phyloP scores from a whole-genome alignment of 2,113 vertebrate species.

The Larimichthys crocea region DNA sequence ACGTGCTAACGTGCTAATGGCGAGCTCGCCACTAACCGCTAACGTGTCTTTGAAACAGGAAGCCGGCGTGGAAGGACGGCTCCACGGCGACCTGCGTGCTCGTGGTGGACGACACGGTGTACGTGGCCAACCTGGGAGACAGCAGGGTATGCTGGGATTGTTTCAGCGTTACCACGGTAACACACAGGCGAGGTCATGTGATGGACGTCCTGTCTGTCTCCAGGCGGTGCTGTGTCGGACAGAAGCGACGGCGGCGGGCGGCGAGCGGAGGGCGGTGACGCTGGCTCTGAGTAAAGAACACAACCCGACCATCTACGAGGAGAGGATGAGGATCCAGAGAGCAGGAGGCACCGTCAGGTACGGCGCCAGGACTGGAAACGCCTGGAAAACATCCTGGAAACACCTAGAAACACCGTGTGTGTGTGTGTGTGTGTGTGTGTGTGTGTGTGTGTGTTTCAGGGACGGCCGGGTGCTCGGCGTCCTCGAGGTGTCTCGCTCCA shows the following conservation, averaged over 20 bases:
- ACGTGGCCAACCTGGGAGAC: conserved; percentile 96
- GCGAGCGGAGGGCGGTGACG: conserved; percentile 83
- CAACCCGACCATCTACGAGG: conserved; percentile 96
- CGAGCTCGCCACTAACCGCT: no score
- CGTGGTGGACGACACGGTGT: conserved; percentile 90
- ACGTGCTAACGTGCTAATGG: no score
- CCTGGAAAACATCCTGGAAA: neutral
- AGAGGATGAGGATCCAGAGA: conserved; percentile 96
- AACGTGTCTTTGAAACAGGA: conserved; percentile 80
- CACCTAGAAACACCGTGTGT: neutral
- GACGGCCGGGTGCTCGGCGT: conserved; percentile 94
- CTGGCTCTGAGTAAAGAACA: conserved; percentile 95
- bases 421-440: no score
- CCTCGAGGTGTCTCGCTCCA: conserved; percentile 96
- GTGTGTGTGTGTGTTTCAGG: conserved; percentile 72
- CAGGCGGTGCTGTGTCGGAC: conserved; percentile 94
- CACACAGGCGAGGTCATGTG: neutral
- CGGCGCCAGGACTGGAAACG: neutral
- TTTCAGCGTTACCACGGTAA: neutral
- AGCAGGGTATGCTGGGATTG: conserved; percentile 88
- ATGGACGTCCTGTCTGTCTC: conserved; percentile 9
- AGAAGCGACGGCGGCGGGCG: conserved; percentile 80
- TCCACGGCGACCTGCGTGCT: conserved; percentile 95
- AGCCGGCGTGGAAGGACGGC: conserved; percentile 97
- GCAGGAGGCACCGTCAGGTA: conserved; percentile 96